phyloP scores from a whole-genome alignment of 2,797 vertebrate species.

The Lepidocolaptes lacrymiger region DNA sequence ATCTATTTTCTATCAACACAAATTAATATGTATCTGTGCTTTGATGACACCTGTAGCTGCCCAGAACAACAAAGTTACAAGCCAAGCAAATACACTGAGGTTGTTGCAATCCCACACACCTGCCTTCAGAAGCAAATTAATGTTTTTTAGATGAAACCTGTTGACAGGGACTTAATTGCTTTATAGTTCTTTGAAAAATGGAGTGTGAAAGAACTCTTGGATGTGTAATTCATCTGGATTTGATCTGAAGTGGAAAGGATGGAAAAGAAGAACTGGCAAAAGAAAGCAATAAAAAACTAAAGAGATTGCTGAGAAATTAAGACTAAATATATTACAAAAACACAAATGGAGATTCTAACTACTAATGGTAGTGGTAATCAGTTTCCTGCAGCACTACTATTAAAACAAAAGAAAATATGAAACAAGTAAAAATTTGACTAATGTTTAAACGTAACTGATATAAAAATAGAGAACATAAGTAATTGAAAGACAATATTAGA shows the following conservation, averaged over 20 bases:
- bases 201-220: not conserved
- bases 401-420: not conserved
- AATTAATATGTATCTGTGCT: not conserved
- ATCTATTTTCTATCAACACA: not conserved
- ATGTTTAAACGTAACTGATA: not conserved
- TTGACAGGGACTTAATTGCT: not conserved
- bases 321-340: not conserved
- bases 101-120: not conserved
- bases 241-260: not conserved
- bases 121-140: not conserved
- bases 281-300: not conserved
- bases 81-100: not conserved
- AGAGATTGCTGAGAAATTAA: not conserved
- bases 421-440: not conserved
- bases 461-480: not conserved
- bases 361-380: not conserved
- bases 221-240: not conserved
- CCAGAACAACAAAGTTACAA: not conserved
- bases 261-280: not conserved
- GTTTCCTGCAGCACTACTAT: not conserved
- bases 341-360: not conserved
- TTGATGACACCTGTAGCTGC: not conserved
- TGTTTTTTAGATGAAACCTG: not conserved
- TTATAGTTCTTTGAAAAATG: not conserved
- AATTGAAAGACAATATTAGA: not conserved